Base-by-base conservation (phyloP, 2,888 invertebrate genomes). In the Carpatolechia fugitivella region DNA sequence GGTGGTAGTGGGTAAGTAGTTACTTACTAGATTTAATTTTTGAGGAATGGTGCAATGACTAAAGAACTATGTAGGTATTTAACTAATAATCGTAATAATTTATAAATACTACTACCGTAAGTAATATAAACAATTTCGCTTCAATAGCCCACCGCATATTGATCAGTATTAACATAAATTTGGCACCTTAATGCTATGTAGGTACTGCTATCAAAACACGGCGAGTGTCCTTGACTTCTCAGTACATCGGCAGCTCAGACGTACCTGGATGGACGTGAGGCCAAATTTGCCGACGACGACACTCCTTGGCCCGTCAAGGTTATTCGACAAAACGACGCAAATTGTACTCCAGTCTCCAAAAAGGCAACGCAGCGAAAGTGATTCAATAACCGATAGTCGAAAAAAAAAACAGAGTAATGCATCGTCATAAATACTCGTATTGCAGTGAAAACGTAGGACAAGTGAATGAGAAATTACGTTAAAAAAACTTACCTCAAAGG, bases 261-360 rank as follows among this genome's bases (percentile, higher is more conserved):
- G 65, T 59, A 69, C 65, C 62, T 64, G 65, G 63, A 63, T n/a
- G 58, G 63, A 63, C 63, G 66, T 71, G 74, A 67, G 67, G 72
- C 74, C 74, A 66, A 74, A 76, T 76, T 72, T 72, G 64, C 71
- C 69, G 75, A 79, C 75, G 75, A 79, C 75, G 40, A 51, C 80
- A 80, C 72, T 76, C 68, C 60, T 61, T 52, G 56, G 16, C 38
- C 53, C 41, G 65, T 72, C 84, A 83, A 83, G 83, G 83, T 82
- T 82, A 76, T 56, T 59, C 68, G 74, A 78, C 66, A 71, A 61
- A 70, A 72, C 70, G 69, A 58, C 68, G 68, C 62, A 53, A 47
- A 62, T 62, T 55, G 55, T 48, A 54, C 58, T 62, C 56, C 60
- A 62, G 55, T 67, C 56, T 60, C 11, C 54, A 56, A 55, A 31